Evolutionary conservation across 1,140 invertebrate species (phyloP).

Genomic region (Apolygus lucorum): DNA sequence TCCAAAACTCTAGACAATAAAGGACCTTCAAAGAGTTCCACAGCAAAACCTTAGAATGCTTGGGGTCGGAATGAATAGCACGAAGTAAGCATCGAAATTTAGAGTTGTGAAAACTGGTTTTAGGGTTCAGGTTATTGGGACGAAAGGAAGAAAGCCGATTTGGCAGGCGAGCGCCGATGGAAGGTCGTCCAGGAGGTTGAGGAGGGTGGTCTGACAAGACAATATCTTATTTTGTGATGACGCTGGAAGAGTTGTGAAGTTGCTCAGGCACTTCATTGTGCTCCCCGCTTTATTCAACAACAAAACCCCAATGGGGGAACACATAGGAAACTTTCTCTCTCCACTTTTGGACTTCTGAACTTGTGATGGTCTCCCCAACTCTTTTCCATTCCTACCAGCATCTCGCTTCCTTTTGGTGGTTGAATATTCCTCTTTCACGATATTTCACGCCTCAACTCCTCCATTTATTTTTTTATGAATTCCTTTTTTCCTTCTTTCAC

Average conservation of each 20-base stretch:
- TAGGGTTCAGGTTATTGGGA: too few species aligned
- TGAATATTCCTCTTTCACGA: constrained; percentile 6
- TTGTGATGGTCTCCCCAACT: constrained; percentile 5
- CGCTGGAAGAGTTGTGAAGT: constrained; percentile 13
- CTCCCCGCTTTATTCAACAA: constrained; percentile 20
- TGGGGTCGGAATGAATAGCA: too few species aligned
- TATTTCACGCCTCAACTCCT: constrained; percentile 10
- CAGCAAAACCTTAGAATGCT: too few species aligned
- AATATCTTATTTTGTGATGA: constrained; percentile 20
- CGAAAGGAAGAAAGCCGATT: too few species aligned
- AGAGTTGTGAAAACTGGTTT: too few species aligned
- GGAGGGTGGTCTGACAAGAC: constrained; percentile 13
- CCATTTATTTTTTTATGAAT: neutral
- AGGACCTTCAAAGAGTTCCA: too few species aligned
- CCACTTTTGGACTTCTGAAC: constrained; percentile 20
- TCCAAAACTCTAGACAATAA: too few species aligned
- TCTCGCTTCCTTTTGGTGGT: constrained; percentile 2
- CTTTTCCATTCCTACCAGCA: neutral
- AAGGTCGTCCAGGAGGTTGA: neutral
- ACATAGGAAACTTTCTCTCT: constrained; percentile 19
- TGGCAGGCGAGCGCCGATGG: too few species aligned
- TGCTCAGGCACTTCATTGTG: constrained; percentile 17
- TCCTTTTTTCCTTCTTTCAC: neutral
- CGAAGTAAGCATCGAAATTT: too few species aligned
- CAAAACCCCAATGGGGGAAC: constrained; percentile 21